These are phyloP conservation scores for Muscicapa adusta DNA, from an alignment of 2,113 vertebrate species.

Conservation along the genomic window DNA sequence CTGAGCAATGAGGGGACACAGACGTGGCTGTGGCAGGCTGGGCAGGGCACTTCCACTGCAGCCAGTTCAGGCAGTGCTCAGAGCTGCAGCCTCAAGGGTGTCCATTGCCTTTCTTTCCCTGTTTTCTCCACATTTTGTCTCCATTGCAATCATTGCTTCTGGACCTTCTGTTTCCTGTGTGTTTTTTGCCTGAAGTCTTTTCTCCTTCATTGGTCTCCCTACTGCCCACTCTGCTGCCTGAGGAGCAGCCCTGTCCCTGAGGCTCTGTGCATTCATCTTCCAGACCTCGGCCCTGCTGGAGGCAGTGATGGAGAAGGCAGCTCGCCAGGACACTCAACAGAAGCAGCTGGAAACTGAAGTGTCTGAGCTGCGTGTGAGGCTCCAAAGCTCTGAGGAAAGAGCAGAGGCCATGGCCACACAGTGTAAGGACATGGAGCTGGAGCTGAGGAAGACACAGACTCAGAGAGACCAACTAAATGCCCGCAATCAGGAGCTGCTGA, in stretches of 20 bases:
- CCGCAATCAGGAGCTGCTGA: too few species aligned
- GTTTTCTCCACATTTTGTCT: background rate
- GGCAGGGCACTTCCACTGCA: background rate
- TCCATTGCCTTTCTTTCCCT: background rate
- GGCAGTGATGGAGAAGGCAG: too few species aligned
- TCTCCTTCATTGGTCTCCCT: background rate
- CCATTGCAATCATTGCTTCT: too few species aligned
- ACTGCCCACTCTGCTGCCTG: accelerated
- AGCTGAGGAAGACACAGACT: too few species aligned
- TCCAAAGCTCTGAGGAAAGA: too few species aligned
- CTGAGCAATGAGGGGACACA: background rate
- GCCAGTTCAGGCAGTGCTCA: background rate
- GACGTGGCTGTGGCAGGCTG: background rate
- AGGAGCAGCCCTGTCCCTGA: background rate
- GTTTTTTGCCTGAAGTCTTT: background rate
- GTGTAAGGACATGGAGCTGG: too few species aligned
- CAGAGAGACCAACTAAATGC: too few species aligned
- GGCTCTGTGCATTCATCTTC: background rate
- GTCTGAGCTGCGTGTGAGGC: too few species aligned
- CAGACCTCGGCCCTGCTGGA: too few species aligned
- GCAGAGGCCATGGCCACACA: too few species aligned
- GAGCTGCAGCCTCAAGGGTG: background rate
- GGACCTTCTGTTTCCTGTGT: background rate
- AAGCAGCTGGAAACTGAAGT: too few species aligned
- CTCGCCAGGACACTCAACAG: too few species aligned